Base-by-base conservation (phyloP, 2,113 vertebrate genomes). In the Tretioscincus oriximinensis region DNA sequence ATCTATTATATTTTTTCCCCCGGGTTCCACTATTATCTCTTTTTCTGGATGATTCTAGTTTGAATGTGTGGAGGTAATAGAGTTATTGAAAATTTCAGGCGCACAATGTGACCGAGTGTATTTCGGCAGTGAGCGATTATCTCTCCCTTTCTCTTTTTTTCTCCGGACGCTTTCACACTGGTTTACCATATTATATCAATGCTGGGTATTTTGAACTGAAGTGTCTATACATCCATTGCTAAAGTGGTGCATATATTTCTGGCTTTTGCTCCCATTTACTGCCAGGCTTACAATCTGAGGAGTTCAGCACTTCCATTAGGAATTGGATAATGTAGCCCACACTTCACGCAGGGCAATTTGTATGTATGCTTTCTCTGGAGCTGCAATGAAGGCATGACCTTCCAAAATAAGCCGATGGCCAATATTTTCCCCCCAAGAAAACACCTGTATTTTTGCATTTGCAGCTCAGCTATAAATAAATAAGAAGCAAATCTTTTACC, bases 71-170 rank as follows among this genome's bases (percentile, higher is more conserved):
- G 63, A 64, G 84, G 41, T 72, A 75, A 76, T 80, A 60, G 11
- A 73, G 22, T 54, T 79, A 85, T 86, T 91, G 85, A 92, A 92
- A 92, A 90, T 88, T 85, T 85, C 86, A 82, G 64, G 87, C 81
- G 87, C 81, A 67, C 76, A 87, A 73, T 76, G 61, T 29, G 76
- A 2, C 1, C 74, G 29, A 76, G 49, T 78, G 67, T 68, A 72
- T 80, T 22, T 76, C 87, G 85, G 93, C 85, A 82, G 76, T 82
- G 74, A 84, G 75, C 83, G 77, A 88, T 86, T 90, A 86, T 47
- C 76, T 79, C 16, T 9, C 85, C 29, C 45, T 49, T 35, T 63
- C 58, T 85, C 83, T 83, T 7, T 81, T 88, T 82, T 69, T 41
- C 79, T 90, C 89, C 90, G 82, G 0, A 1, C 67, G 81, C 16